Evolutionary conservation across 1,140 invertebrate genomes (phyloP), one percentile per base, ranked within the genome.

Genomic region (Plectus sambesii): DNA sequence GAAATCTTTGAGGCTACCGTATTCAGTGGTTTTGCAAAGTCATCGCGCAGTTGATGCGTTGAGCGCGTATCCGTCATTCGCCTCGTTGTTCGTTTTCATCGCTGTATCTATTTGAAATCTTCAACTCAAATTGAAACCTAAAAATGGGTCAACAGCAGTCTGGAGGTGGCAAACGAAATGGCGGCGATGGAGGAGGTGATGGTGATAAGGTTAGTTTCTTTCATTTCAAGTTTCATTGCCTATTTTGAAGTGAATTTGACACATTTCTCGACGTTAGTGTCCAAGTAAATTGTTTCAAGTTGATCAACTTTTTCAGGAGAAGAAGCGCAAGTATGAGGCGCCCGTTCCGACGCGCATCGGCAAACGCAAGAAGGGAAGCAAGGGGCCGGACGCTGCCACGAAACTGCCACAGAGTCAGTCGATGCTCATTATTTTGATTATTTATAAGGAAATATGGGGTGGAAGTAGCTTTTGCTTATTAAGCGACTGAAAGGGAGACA

Each of bases 301-400:
- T 19, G 17, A 6, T n/a, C n/a, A n/a, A n/a, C 30, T 33, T 42
- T 53, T 47, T 22, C 50, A 74, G 65, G 85, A 93, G 66, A 94
- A 97, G 68, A 97, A 97, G 74, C 93, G 90, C 74, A 96, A 96
- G 69, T 97, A 98, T 74, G 94, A 98, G 69, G 90, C 92, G 36
- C 92, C 92, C 67, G 87, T 97, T 69, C 92, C 92, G 25, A 96
- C 92, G 1, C 77, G 92, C 44, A 90, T 97, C 43, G 92, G 94
- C n/a, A 97, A 96, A 69, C 93, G 93, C 74, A 89, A 93, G 77
- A 85, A 88, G 63, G 81, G 84, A 69, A 81, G 83, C 20, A 90
- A 96, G 76, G 94, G 94, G 55, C 93, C 94, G 0, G 94, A 98
- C 78, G 87, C 92, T 42, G 92, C 93, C 9, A 79, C 89, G 48